phyloP scores from a whole-genome alignment of 2,113 vertebrate species.

The Sinocyclocheilus anshuiensis region DNA sequence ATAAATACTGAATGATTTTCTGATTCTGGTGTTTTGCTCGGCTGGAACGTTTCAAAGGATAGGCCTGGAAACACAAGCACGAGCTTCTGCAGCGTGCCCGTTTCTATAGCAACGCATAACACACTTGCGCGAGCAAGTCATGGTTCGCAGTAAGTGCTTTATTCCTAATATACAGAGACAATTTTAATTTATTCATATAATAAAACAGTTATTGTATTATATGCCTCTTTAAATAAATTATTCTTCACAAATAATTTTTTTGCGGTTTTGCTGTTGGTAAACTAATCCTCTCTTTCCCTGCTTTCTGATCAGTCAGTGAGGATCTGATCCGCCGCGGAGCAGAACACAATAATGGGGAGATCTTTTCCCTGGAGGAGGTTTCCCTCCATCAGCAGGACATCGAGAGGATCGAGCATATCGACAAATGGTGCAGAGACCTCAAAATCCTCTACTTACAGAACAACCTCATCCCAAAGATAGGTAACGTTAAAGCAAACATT shows the following conservation, averaged over 20 bases:
- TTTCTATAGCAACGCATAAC: conserved; percentile 40
- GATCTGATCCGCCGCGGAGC: conserved; percentile 86
- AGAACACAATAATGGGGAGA: conserved; percentile 92
- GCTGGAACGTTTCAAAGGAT: neutral
- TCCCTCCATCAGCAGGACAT: conserved; percentile 95
- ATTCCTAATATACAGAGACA: neutral
- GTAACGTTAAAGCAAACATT: conserved; percentile 64
- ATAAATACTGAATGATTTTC: neutral
- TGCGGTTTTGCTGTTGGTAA: neutral
- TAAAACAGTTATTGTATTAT: neutral
- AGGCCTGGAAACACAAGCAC: neutral
- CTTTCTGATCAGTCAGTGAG: conserved; percentile 82
- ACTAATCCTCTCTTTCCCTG: neutral
- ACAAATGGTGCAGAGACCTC: conserved; percentile 89
- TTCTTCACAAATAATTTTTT: neutral
- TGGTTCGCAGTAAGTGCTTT: conserved; percentile 53
- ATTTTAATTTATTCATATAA: neutral
- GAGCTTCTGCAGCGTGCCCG: neutral
- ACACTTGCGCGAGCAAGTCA: conserved; percentile 4
- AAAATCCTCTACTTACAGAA: conserved; percentile 96
- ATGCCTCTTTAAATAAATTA: neutral
- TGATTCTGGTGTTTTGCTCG: neutral
- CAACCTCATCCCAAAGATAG: conserved; percentile 92
- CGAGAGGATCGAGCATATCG: conserved; percentile 86
- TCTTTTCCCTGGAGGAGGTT: conserved; percentile 94